Conservation (phyloP, 2,797 vertebrate species). For the Chaetophractus vellerosus region DNA sequence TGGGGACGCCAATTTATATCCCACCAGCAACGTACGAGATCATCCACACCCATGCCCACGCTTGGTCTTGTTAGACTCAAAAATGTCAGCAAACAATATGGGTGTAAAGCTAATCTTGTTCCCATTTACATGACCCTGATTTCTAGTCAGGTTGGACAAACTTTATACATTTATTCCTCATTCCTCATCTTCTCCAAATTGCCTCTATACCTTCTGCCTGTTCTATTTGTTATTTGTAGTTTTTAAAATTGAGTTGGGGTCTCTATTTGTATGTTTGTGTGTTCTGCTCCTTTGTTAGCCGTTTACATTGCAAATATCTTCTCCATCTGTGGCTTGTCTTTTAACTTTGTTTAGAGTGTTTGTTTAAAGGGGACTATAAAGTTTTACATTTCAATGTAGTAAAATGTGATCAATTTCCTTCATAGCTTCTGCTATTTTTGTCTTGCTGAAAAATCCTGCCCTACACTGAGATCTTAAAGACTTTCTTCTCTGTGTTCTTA, state of each 20-base stretch:
- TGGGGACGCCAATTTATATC: neutral
- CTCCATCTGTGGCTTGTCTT: neutral
- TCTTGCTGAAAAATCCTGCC: neutral
- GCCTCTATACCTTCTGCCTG: neutral
- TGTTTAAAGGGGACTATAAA: neutral
- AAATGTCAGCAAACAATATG: too few species aligned
- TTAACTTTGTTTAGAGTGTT: neutral
- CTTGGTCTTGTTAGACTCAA: neutral
- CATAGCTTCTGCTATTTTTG: neutral
- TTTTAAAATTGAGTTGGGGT: neutral
- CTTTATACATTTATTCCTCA: neutral
- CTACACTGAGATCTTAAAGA: neutral
- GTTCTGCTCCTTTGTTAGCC: neutral
- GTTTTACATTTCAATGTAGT: neutral
- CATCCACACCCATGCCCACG: rapidly evolving
- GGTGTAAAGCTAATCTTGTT: neutral
- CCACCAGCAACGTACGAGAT: neutral
- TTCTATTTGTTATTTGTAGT: neutral
- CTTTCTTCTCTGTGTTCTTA: neutral
- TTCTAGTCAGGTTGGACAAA: neutral
- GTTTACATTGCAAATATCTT: neutral
- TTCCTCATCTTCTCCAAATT: neutral
- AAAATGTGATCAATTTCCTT: neutral
- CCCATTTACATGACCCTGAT: neutral
- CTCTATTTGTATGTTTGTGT: neutral